Percentiles rank a stretch among this genome's conserved stretches.
Conservation (phyloP, 1,140 invertebrate genomes). For the Pararge aegeria region DNA sequence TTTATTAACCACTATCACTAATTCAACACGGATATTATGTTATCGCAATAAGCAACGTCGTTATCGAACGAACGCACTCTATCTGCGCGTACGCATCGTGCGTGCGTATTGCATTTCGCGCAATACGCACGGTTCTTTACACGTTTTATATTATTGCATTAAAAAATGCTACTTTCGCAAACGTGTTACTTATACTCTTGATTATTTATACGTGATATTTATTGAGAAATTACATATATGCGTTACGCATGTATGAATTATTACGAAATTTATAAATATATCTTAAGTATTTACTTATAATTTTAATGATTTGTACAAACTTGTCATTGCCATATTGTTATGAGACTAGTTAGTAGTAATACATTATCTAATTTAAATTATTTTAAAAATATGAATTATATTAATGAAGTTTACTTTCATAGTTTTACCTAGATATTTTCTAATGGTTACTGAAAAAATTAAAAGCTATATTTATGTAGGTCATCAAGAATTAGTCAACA, state of each 20-base stretch:
- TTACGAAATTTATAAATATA: conserved; percentile 37
- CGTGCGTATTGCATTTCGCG: conserved; percentile 69
- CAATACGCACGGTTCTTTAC: conserved; percentile 54
- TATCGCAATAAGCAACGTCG: conserved; percentile 49
- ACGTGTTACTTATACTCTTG: conserved; percentile 56
- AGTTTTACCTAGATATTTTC: too few relatives aligned
- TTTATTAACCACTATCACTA: conserved; percentile 20
- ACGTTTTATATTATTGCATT: conserved; percentile 60
- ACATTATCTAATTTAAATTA: too few relatives aligned
- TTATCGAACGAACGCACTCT: conserved; percentile 68
- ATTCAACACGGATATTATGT: conserved; percentile 44
- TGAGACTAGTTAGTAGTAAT: too few relatives aligned
- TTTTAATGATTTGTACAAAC: too few relatives aligned
- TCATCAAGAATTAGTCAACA: too few relatives aligned
- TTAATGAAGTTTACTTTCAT: too few relatives aligned
- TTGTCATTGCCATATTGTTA: too few relatives aligned
- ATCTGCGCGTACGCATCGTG: conserved; percentile 68
- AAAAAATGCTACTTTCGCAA: conserved; percentile 69
- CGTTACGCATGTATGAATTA: conserved; percentile 69
- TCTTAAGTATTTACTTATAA: background rate
- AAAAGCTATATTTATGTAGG: too few relatives aligned
- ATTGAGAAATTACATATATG: conserved; percentile 57
- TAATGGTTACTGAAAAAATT: too few relatives aligned
- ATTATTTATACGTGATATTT: conserved; percentile 64
- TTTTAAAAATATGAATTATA: too few relatives aligned